These are phyloP conservation scores for Phengaris arion DNA, from an alignment of 2,888 invertebrate genomes.

Conservation along the genomic window DNA sequence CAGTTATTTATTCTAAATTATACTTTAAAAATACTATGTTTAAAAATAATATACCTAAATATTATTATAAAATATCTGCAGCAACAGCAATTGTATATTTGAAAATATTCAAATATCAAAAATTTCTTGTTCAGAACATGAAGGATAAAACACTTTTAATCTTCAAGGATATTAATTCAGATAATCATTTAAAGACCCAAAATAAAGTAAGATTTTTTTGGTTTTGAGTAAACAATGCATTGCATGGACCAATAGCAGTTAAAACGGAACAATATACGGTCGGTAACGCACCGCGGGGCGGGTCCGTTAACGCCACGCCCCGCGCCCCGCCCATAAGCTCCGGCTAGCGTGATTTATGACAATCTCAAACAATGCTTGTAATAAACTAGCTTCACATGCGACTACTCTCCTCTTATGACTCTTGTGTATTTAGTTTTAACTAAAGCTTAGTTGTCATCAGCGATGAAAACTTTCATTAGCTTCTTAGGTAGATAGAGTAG, in stretches of 20 bases:
- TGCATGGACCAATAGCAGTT: constrained; percentile 43
- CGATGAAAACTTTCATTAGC: too few relatives aligned
- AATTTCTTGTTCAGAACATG: too few relatives aligned
- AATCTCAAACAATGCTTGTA: constrained; percentile 41
- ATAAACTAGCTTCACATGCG: not conserved
- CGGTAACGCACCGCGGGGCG: constrained; percentile 69
- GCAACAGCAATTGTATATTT: too few relatives aligned
- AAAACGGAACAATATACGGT: constrained; percentile 58
- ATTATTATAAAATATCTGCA: too few relatives aligned
- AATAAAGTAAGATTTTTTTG: constrained; percentile 31
- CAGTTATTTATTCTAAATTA: too few relatives aligned
- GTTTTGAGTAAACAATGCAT: constrained; percentile 39
- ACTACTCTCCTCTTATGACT: not conserved
- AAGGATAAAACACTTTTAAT: too few relatives aligned
- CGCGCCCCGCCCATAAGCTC: constrained; percentile 52
- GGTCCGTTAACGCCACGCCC: constrained; percentile 59
- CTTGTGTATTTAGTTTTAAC: not conserved
- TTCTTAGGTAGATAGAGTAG: too few relatives aligned
- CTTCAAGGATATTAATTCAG: not conserved
- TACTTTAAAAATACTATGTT: too few relatives aligned
- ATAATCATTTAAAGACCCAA: constrained; percentile 9
- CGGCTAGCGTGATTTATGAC: constrained; percentile 45
- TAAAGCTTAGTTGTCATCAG: not conserved
- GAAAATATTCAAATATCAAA: too few relatives aligned
- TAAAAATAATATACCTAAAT: too few relatives aligned